phyloP scores from a whole-genome alignment of 2,797 vertebrate genomes.

The Philypnodon macrostomus region DNA sequence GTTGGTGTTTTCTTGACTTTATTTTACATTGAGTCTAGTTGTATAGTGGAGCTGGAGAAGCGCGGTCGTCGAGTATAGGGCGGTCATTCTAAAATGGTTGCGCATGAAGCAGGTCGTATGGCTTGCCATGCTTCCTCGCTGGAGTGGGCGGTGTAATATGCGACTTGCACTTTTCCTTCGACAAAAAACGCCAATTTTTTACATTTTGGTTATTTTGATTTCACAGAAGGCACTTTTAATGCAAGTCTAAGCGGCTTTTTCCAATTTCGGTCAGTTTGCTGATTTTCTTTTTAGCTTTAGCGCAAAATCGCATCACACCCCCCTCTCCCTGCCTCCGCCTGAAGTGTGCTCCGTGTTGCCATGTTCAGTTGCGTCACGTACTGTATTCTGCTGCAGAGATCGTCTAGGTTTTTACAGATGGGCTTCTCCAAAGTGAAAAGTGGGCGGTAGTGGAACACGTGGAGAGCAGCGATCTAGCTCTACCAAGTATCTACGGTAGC shows the following conservation, averaged over 20 bases:
- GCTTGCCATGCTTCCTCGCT: constrained; percentile 74
- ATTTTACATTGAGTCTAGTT: constrained; percentile 9
- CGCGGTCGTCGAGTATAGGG: constrained; percentile 54
- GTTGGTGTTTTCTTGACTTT: constrained; percentile 7
- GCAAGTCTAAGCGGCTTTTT: neutral
- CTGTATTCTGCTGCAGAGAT: constrained; percentile 74
- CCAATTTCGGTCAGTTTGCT: constrained; percentile 32
- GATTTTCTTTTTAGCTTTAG: constrained; percentile 32
- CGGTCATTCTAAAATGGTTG: constrained; percentile 74
- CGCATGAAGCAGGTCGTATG: constrained; percentile 74
- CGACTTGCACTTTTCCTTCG: constrained; percentile 64
- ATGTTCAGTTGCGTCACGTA: constrained; percentile 81
- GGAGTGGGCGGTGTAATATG: constrained; percentile 73
- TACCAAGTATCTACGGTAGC: too few relatives aligned
- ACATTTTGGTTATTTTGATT: constrained; percentile 1
- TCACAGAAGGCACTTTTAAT: fast-evolving
- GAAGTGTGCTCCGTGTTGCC: constrained; percentile 81
- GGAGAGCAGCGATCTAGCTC: neutral
- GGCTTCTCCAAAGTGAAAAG: constrained; percentile 11
- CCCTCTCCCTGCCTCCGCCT: constrained; percentile 65
- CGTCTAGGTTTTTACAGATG: constrained; percentile 45
- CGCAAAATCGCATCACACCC: constrained; percentile 69
- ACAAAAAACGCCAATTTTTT: constrained; percentile 32
- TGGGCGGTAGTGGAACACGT: neutral
- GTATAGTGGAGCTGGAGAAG: neutral